These are phyloP conservation scores for Malacoraja senta DNA, from an alignment of 2,797 vertebrate species.

Conservation along the genomic window DNA sequence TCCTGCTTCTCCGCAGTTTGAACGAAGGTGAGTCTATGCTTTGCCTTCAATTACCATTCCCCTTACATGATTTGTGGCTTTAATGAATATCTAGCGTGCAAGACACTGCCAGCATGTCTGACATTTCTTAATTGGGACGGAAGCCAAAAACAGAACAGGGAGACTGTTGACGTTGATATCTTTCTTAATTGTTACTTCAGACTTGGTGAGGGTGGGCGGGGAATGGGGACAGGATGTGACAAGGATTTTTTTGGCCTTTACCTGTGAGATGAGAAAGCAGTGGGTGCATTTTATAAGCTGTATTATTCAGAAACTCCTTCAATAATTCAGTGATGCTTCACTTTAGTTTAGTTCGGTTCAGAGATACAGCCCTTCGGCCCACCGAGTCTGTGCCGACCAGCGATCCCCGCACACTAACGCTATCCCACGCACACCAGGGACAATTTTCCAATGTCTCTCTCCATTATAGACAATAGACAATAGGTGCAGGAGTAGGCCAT, in stretches of 20 bases:
- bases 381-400: too few species aligned
- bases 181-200: not conserved
- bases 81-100: not conserved
- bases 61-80: not conserved
- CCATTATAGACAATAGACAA: too few species aligned
- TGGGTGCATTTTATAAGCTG: not conserved
- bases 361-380: too few species aligned
- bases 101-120: not conserved
- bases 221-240: not conserved
- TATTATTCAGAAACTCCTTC: not conserved
- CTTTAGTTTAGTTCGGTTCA: not conserved
- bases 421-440: too few species aligned
- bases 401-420: too few species aligned
- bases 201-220: not conserved
- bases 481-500: too few species aligned
- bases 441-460: too few species aligned
- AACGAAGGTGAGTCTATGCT: not conserved
- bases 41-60: not conserved
- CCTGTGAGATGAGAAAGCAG: not conserved
- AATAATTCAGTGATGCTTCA: slow-evolving; percentile 6
- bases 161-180: not conserved
- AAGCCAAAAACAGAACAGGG: not conserved
- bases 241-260: not conserved
- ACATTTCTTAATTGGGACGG: not conserved
- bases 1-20: not conserved